Evolutionary conservation across 2,113 vertebrate species (phyloP).

Genomic region (Centropus unirufus): DNA sequence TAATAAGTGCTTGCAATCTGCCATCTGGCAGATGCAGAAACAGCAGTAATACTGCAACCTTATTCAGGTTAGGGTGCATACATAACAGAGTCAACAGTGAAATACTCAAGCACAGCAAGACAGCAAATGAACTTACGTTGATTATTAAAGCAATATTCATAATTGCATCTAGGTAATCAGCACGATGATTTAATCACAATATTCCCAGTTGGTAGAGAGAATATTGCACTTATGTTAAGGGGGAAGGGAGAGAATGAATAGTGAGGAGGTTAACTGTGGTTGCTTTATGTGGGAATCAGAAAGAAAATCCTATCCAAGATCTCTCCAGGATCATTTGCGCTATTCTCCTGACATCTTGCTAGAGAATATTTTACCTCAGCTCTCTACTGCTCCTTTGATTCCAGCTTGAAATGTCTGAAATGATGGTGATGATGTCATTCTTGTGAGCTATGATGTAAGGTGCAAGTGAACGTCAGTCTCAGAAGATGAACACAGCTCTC

Average conservation of each 20-base stretch:
- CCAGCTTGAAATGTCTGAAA: not conserved
- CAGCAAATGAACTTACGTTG: not conserved
- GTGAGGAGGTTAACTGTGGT: not conserved
- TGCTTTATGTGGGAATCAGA: not conserved
- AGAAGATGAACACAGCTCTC: not conserved
- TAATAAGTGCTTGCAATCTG: accelerated
- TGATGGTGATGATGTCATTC: not conserved
- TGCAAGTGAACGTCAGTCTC: not conserved
- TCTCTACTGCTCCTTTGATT: not conserved
- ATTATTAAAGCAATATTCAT: not conserved
- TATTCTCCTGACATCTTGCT: not conserved
- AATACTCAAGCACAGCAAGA: not conserved
- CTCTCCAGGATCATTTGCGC: not conserved
- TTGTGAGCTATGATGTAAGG: not conserved
- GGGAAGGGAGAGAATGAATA: not conserved
- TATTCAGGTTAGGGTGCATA: not conserved
- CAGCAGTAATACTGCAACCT: not conserved
- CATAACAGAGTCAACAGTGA: not conserved
- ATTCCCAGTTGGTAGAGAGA: not conserved
- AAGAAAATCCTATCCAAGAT: not conserved
- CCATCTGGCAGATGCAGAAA: not conserved
- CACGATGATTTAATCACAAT: not conserved
- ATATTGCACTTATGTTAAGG: not conserved
- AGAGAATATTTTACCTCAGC: not conserved
- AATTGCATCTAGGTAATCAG: not conserved